These are phyloP conservation scores for Epinephelus moara DNA, from an alignment of 2,113 vertebrate genomes.

Conservation along the genomic window DNA sequence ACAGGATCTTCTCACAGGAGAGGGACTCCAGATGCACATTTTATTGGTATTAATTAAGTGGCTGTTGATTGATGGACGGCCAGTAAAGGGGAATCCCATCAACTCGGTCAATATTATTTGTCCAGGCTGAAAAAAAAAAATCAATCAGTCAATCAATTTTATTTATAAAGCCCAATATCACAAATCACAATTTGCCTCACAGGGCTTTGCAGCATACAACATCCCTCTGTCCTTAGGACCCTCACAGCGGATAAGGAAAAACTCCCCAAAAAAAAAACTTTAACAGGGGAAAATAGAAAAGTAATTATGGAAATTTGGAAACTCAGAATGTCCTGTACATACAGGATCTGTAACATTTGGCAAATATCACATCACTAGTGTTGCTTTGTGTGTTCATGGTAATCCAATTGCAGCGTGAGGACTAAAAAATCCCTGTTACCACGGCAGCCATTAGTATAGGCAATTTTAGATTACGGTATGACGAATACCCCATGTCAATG, in stretches of 20 bases:
- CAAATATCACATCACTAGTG: too few relatives aligned
- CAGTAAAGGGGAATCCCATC: neutral
- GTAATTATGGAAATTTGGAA: neutral
- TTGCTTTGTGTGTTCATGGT: neutral
- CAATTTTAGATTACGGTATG: neutral
- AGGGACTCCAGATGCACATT: neutral
- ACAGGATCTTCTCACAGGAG: neutral
- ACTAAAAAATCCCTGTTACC: neutral
- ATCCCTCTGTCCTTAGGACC: too few relatives aligned
- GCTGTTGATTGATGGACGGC: neutral
- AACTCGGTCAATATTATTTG: neutral
- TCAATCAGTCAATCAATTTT: too few relatives aligned
- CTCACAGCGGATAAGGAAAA: too few relatives aligned
- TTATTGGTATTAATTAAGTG: neutral
- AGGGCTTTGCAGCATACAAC: too few relatives aligned
- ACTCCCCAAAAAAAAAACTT: too few relatives aligned
- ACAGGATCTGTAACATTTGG: neutral
- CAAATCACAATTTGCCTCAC: too few relatives aligned
- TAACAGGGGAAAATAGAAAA: neutral
- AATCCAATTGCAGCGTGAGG: neutral
- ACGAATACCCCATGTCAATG: neutral
- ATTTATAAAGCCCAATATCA: too few relatives aligned
- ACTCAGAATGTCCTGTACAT: neutral
- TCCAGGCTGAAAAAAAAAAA: neutral
- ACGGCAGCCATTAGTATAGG: neutral